Base-by-base conservation (phyloP, 1,140 invertebrate genomes). In the Drosophila burlai region DNA sequence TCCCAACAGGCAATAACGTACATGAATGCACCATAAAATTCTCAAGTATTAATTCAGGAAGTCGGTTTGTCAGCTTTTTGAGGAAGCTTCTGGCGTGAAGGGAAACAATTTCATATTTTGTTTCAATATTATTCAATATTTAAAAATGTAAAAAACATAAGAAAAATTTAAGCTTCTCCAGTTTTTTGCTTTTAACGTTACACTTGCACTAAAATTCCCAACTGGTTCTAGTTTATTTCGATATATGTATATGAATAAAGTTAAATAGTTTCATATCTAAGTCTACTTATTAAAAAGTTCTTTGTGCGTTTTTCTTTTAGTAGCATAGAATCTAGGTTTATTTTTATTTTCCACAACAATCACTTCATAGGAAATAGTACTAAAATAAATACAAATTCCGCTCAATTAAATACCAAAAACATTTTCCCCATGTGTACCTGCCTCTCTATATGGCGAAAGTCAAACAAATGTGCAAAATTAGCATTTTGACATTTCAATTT, bases 401-500 rank as follows among this genome's bases (percentile, higher is more conserved):
- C 8, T 55, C 18, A 38, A 55, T 24, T 55, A 55, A 55, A 40
- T 26, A 24, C 16, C 2, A 9, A 57, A 57, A 18, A n/a, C 29
- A 21, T n/a, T 54, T 74, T 15, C 21, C 40, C n/a, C 13, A 21
- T 13, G 42, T 74, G 49, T 42, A 21, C 21, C 24, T 26, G 42
- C 40, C 42, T 43, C 52, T 55, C 7, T 55, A n/a, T 40, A 47
- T 49, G 26, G 50, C 45, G 60, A 62, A 62, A 84, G 64, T 76
- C 85, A 89, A 90, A 84, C 84, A 89, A 89, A 84, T 89, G 84
- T 79, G 81, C 84, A 63, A 84, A 89, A 89, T 90, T 89, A 89
- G 84, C 85, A 89, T 89, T 89, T 90, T 79, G 85, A 90, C 84
- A 89, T 89, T 89, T 84, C 85, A 89, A 90, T 90, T 87, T 90